Evolutionary conservation across 1,140 invertebrate genomes (phyloP), one percentile per base, ranked within the genome.

Genomic region (Alviniconcha marisindica): DNA sequence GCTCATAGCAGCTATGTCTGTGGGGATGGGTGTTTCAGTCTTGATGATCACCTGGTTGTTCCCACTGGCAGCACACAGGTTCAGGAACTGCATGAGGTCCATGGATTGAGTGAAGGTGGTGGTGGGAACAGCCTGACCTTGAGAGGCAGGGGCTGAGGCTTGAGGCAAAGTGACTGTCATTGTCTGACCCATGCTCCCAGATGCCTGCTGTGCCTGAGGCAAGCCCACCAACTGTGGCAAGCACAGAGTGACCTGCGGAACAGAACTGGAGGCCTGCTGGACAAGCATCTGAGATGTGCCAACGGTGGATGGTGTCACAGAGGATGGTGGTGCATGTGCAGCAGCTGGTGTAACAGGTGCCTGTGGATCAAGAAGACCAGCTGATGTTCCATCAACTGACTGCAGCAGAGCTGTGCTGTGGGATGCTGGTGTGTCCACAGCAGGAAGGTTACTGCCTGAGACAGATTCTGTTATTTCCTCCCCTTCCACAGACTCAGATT

Each of bases 61-160:
- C 2, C 78, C 78, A 48, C 56, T 80, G n/a, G 78, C 78, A n/a
- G 78, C 78, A 80, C 78, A 80, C 40, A 80, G n/a, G n/a, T 60
- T 44, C 4, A 80, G 28, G 4, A 80, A 66, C 56, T 80, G 78
- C 40, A 66, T 21, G 56, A 80, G 40, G 56, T 66, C 56, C 33
- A 66, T 42, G 24, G 78, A 63, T 24, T 54, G 56, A 12, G 77
- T 44, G 38, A 42, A 66, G 60, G 38, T 69, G n/a, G 78, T n/a
- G n/a, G 40, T 14, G 38, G 54, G 15, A 38, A 15, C 21, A n/a
- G 40, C 48, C 31, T 56, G 31, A 3, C 56, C 56, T 60, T 78
- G 44, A 21, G 48, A 38, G 4, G 31, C 31, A 4, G 28, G 21
- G 18, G 36, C 15, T 33, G 77, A 40, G 21, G 12, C 51, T n/a